phyloP scores from a whole-genome alignment of 2,113 vertebrate species.

The Bufo bufo region DNA sequence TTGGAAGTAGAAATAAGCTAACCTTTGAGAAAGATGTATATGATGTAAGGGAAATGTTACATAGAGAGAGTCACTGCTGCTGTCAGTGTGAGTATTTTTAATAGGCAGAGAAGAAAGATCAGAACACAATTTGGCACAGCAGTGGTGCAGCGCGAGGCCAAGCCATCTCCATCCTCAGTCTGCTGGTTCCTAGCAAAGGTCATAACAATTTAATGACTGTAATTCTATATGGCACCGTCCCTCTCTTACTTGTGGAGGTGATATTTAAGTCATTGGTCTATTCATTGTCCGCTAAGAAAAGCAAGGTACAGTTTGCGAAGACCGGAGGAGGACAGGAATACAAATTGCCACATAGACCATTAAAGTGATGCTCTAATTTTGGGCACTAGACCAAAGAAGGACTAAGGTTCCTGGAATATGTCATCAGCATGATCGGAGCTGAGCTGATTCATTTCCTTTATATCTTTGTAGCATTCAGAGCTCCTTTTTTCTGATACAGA shows the following conservation, averaged over 20 bases:
- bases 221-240: background rate
- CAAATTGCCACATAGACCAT: background rate
- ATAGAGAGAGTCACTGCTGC: background rate
- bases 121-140: background rate
- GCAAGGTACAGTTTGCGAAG: too few relatives aligned
- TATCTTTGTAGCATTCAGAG: too few relatives aligned
- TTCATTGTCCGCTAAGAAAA: background rate
- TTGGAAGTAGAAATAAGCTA: background rate
- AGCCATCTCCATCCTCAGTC: conserved; percentile 18
- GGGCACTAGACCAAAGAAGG: too few relatives aligned
- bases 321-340: background rate
- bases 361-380: too few relatives aligned
- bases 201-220: background rate
- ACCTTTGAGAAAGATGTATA: conserved; percentile 1
- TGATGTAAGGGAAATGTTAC: background rate
- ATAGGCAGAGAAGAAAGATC: conserved; percentile 37
- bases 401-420: too few relatives aligned
- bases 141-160: background rate
- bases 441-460: too few relatives aligned
- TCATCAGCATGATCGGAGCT: too few relatives aligned
- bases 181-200: conserved; percentile 22
- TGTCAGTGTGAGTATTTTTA: conserved; percentile 35
- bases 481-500: too few relatives aligned
- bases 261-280: conserved; percentile 1
- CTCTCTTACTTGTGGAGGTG: background rate